Evolutionary conservation across 2,113 vertebrate genomes (phyloP).

Genomic region (Cariama cristata): DNA sequence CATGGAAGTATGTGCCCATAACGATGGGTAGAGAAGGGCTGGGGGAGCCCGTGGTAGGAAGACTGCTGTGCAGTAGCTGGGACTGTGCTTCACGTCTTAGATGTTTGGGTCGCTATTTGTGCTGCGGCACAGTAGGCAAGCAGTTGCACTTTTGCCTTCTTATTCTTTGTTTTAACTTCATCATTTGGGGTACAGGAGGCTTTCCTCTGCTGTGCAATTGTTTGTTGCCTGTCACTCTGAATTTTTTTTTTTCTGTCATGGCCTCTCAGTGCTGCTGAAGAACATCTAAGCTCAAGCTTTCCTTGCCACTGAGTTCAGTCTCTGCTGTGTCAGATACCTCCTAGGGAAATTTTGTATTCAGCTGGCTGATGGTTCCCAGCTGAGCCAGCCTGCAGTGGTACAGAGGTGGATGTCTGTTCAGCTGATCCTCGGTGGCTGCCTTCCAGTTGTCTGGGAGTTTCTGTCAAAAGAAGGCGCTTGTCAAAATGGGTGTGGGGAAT

Average conservation of each 20-base stretch:
- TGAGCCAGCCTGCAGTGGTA: background rate
- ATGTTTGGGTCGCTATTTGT: accelerated
- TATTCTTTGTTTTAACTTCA: accelerated
- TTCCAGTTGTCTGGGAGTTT: background rate
- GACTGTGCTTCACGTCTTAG: background rate
- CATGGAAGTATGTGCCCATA: background rate
- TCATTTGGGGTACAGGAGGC: background rate
- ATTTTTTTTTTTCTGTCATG: background rate
- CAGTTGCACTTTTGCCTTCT: background rate
- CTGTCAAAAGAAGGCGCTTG: background rate
- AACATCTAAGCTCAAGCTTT: background rate
- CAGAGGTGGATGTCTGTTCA: background rate
- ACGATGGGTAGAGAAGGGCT: accelerated
- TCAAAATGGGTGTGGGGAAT: background rate
- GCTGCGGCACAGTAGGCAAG: background rate
- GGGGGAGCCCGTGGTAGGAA: background rate
- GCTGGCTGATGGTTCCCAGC: background rate
- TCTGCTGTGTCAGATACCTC: background rate
- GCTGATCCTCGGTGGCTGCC: background rate
- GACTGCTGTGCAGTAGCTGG: background rate
- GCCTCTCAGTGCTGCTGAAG: background rate
- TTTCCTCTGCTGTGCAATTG: background rate
- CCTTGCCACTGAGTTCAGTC: background rate
- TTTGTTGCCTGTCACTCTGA: background rate
- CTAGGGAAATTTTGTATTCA: background rate